A percentile compares a stretch with the other conserved stretches of the same genome.
These are phyloP conservation scores for Halcyon malimbica DNA, from an alignment of 2,113 vertebrate genomes.

Conservation along the genomic window DNA sequence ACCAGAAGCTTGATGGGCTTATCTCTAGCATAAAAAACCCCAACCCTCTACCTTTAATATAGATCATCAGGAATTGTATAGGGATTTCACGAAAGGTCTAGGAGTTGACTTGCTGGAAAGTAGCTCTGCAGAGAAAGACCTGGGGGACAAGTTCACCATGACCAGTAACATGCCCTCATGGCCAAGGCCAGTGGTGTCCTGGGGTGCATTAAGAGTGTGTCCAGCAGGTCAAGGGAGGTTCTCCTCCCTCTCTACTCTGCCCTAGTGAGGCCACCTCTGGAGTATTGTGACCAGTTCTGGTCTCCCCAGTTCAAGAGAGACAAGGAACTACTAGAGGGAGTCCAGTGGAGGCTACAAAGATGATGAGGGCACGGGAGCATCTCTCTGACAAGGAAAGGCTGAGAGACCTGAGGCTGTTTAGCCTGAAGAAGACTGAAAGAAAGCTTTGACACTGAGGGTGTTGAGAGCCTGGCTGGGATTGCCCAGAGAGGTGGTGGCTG, in stretches of 20 bases:
- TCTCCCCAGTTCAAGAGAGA: not conserved
- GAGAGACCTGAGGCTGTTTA: not conserved
- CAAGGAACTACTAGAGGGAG: not conserved
- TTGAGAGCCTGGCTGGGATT: not conserved
- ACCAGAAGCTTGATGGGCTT: not conserved
- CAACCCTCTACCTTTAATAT: not conserved
- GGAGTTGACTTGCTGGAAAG: not conserved
- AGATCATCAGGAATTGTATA: not conserved
- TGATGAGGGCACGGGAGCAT: not conserved
- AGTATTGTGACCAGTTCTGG: not conserved
- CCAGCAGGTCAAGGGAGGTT: too few relatives aligned
- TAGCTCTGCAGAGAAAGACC: not conserved
- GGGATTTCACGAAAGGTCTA: not conserved
- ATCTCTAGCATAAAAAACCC: not conserved
- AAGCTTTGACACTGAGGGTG: not conserved
- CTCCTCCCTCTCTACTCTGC: not conserved
- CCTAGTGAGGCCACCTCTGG: not conserved
- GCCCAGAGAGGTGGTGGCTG: too few relatives aligned
- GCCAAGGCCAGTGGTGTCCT: too few relatives aligned
- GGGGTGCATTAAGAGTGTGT: too few relatives aligned
- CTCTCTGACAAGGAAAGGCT: not conserved
- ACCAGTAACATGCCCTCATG: not conserved
- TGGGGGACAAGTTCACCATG: not conserved
- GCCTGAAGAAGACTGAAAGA: not conserved
- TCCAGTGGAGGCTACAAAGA: not conserved